Evolutionary conservation across 2,888 invertebrate species (phyloP).

Genomic region (Spilarctia lutea): DNA sequence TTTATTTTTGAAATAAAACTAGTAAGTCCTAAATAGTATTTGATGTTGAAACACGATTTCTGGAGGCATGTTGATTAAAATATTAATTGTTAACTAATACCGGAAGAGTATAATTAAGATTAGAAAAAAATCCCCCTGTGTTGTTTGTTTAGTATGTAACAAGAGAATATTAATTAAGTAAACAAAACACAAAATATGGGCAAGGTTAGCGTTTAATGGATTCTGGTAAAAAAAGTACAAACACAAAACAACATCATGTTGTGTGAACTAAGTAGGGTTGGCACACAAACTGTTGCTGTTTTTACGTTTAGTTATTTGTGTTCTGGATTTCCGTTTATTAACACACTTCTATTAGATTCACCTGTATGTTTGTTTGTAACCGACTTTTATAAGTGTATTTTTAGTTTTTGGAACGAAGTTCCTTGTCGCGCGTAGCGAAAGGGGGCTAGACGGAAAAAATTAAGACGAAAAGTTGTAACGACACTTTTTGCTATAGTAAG

Average conservation of each 20-base stretch:
- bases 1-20: no score
- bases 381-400: no score
- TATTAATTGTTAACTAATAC: slow-evolving; percentile 15
- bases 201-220: slow-evolving; percentile 34
- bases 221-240: background rate
- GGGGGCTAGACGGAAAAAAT: no score
- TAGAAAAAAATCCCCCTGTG: slow-evolving; percentile 12
- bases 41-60: no score
- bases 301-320: background rate
- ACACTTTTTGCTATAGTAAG: no score
- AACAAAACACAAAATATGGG: slow-evolving; percentile 29
- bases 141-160: slow-evolving; percentile 14
- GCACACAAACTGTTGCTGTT: background rate
- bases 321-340: background rate
- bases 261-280: slow-evolving; percentile 1
- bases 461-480: no score
- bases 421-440: no score
- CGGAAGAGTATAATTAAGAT: slow-evolving; percentile 31
- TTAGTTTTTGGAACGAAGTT: no score
- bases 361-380: no score
- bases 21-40: no score
- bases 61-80: no score
- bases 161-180: slow-evolving; percentile 23
- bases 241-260: background rate
- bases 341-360: no score